Evolutionary conservation across 2,888 invertebrate genomes (phyloP).

Genomic region (Emesis russula): DNA sequence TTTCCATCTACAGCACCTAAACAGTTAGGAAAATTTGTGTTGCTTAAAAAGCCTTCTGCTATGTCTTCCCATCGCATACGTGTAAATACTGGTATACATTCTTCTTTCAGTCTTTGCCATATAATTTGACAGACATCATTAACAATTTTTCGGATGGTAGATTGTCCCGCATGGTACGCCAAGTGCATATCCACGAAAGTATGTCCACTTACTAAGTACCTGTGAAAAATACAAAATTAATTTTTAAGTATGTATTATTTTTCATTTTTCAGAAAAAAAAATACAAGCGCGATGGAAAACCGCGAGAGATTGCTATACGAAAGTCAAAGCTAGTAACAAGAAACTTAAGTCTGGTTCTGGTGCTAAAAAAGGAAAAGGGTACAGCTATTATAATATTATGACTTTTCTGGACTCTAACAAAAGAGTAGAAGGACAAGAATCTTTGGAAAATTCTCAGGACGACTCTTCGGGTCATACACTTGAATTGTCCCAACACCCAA

Average conservation of each 20-base stretch:
- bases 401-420: slow-evolving; percentile 30
- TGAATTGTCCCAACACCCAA: too few relatives aligned
- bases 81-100: slow-evolving; percentile 81
- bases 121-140: slow-evolving; percentile 86
- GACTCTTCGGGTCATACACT: too few relatives aligned
- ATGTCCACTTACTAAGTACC: background rate
- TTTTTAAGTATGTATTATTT: too few relatives aligned
- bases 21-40: too few relatives aligned
- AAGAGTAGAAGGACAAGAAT: too few relatives aligned
- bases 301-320: slow-evolving; percentile 52
- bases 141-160: slow-evolving; percentile 85
- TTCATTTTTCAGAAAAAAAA: slow-evolving; percentile 56
- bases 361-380: slow-evolving; percentile 71
- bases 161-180: slow-evolving; percentile 82
- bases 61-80: slow-evolving; percentile 83
- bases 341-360: slow-evolving; percentile 82
- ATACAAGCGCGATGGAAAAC: slow-evolving; percentile 79
- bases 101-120: slow-evolving; percentile 83
- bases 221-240: too few relatives aligned
- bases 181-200: background rate
- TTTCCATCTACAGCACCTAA: too few relatives aligned
- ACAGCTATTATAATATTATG: slow-evolving; percentile 72
- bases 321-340: slow-evolving; percentile 55
- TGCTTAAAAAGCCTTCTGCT: background rate
- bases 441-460: too few relatives aligned